Percentiles rank a stretch among this genome's conserved stretches.
Evolutionary conservation across 2,113 vertebrate species (phyloP).

Genomic region (Ornithorhynchus anatinus): DNA sequence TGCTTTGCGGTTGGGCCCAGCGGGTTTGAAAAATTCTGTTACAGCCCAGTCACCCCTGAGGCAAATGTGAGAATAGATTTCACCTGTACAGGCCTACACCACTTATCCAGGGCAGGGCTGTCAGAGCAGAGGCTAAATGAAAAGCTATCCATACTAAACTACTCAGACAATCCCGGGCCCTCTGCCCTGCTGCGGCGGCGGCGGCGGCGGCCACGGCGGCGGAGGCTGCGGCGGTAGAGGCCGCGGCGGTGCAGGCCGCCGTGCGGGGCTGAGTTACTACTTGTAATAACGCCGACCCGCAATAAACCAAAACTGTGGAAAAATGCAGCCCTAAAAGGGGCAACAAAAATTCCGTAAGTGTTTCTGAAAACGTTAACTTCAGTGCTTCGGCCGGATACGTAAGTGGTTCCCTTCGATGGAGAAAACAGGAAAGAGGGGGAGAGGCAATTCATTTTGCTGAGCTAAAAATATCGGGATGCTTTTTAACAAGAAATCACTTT

Average conservation of each 20-base stretch:
- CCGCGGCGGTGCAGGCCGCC: conserved; percentile 17
- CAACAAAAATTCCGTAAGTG: conserved; percentile 14
- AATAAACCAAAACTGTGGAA: conserved; percentile 44
- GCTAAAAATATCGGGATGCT: conserved; percentile 11
- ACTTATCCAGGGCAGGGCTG: conserved; percentile 93
- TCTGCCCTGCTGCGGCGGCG: conserved; percentile 48
- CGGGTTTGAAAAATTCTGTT: conserved; percentile 99
- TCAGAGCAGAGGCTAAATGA: conserved; percentile 95
- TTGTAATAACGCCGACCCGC: conserved; percentile 34
- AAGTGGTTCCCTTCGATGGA: conserved; percentile 25
- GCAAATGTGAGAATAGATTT: conserved; percentile 99
- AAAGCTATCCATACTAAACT: conserved; percentile 88
- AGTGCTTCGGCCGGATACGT: conserved; percentile 4
- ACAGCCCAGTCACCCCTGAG: conserved; percentile 97
- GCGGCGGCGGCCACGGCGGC: no score
- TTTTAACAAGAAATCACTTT: background rate
- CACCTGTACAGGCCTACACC: conserved; percentile 95
- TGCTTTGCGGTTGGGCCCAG: conserved; percentile 97
- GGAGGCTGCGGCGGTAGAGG: conserved; percentile 35
- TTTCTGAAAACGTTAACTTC: conserved; percentile 20
- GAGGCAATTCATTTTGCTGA: conserved; percentile 28
- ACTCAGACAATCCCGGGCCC: conserved; percentile 72
- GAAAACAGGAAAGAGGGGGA: conserved; percentile 8
- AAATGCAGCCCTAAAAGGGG: conserved; percentile 9
- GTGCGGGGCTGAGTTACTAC: conserved; percentile 54